phyloP scores from a whole-genome alignment of 2,113 vertebrate genomes.

The Pteruthius melanotis region DNA sequence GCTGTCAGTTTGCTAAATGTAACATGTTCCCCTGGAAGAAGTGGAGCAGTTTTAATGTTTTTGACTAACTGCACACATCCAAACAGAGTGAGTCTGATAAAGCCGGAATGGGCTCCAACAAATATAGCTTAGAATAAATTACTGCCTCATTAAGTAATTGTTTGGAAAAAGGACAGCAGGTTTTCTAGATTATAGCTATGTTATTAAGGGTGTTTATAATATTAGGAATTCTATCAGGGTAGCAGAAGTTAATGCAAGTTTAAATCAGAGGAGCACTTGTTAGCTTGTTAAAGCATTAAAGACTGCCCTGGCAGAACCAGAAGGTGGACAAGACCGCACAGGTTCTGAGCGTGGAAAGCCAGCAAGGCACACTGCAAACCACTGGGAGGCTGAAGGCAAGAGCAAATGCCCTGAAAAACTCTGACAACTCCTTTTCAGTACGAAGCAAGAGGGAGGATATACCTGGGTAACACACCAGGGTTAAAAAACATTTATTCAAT shows the following conservation, averaged over 20 bases:
- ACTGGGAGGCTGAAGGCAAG: background rate
- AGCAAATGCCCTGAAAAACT: background rate
- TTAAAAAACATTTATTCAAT: background rate
- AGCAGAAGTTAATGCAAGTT: conserved; percentile 14
- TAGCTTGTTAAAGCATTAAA: conserved; percentile 38
- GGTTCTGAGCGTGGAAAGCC: background rate
- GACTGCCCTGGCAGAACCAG: background rate
- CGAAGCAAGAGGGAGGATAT: rapidly evolving
- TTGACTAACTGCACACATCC: conserved; percentile 28
- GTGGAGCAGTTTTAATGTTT: conserved; percentile 6
- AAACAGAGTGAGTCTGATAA: conserved; percentile 29
- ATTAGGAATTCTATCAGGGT: conserved; percentile 24
- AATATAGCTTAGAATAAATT: conserved; percentile 65
- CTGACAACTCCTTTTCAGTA: background rate
- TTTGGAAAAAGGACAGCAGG: conserved; percentile 52
- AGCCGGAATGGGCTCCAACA: conserved; percentile 44
- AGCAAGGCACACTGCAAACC: background rate
- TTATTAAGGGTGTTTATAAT: conserved; percentile 58
- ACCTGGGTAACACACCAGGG: background rate
- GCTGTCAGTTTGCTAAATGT: conserved; percentile 38
- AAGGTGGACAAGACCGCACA: background rate
- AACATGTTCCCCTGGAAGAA: conserved; percentile 24
- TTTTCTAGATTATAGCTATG: conserved; percentile 17
- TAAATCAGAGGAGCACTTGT: conserved; percentile 10
- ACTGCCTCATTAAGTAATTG: conserved; percentile 65